A percentile compares a stretch with the other conserved stretches of the same genome.
Evolutionary conservation across 1,140 invertebrate species (phyloP).

Genomic region (Polypedilum vanderplanki): DNA sequence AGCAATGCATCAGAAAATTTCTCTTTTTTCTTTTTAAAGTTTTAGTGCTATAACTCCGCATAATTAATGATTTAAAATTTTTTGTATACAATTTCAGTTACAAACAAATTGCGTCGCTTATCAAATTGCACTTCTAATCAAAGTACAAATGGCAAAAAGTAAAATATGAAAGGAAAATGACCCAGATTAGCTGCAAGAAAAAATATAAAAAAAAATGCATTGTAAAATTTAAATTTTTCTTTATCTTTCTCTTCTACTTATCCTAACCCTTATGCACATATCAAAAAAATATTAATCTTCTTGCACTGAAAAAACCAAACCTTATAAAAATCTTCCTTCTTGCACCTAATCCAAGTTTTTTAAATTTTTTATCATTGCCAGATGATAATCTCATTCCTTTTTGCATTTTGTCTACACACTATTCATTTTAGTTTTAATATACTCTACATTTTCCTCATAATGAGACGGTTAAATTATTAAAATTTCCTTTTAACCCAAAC

Average conservation of each 20-base stretch:
- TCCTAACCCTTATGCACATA: not conserved
- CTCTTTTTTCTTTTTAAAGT: not conserved
- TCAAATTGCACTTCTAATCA: slow-evolving; percentile 26
- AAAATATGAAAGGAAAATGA: not conserved
- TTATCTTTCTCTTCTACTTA: not conserved
- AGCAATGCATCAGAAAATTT: not conserved
- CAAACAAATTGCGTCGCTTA: slow-evolving; percentile 23
- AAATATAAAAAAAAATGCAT: not conserved
- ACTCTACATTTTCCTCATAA: no score
- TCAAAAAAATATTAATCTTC: not conserved
- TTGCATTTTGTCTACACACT: no score
- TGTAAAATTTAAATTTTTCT: not conserved
- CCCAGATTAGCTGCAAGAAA: not conserved
- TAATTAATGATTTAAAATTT: not conserved
- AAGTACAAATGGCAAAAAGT: slow-evolving; percentile 28
- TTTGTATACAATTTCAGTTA: slow-evolving; percentile 15
- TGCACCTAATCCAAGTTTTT: not conserved
- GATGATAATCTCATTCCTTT: no score
- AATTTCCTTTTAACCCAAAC: no score
- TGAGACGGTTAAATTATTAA: no score
- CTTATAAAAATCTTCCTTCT: not conserved
- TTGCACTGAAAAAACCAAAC: no score
- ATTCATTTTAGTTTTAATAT: no score
- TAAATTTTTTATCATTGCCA: no score
- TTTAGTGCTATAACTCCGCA: not conserved